Conservation (phyloP, 2,797 vertebrate species). For the Aplochiton taeniatus region DNA sequence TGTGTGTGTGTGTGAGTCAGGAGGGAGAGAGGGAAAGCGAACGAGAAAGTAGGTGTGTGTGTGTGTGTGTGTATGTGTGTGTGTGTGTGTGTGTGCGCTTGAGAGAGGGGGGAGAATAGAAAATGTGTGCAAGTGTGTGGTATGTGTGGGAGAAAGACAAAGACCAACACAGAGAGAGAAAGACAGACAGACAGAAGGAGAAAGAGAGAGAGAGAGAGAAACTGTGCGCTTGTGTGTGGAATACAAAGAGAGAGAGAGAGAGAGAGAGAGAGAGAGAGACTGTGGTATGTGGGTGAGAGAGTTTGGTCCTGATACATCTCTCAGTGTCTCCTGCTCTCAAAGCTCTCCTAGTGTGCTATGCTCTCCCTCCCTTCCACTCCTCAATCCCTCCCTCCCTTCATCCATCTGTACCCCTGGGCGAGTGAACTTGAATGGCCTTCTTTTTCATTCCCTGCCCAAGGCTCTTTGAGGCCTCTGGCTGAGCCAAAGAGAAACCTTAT, state of each 20-base stretch:
- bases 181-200: background rate
- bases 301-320: no score
- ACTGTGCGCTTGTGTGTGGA: background rate
- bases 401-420: background rate
- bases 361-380: background rate
- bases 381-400: background rate
- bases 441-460: background rate
- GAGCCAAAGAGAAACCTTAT: background rate
- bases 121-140: background rate
- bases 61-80: background rate
- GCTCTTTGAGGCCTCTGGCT: background rate
- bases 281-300: no score
- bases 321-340: no score
- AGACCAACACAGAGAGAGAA: conserved; percentile 11
- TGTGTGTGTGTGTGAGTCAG: no score
- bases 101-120: background rate
- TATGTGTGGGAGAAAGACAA: conserved; percentile 3
- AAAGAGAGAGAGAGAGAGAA: background rate
- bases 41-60: background rate
- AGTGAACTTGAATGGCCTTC: conserved; percentile 2
- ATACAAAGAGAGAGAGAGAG: background rate
- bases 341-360: background rate
- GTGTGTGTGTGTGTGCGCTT: background rate
- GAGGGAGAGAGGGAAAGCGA: background rate
- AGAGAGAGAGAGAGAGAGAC: no score